These are phyloP conservation scores for Garra rufa DNA, from an alignment of 2,113 vertebrate genomes.

Conservation along the genomic window DNA sequence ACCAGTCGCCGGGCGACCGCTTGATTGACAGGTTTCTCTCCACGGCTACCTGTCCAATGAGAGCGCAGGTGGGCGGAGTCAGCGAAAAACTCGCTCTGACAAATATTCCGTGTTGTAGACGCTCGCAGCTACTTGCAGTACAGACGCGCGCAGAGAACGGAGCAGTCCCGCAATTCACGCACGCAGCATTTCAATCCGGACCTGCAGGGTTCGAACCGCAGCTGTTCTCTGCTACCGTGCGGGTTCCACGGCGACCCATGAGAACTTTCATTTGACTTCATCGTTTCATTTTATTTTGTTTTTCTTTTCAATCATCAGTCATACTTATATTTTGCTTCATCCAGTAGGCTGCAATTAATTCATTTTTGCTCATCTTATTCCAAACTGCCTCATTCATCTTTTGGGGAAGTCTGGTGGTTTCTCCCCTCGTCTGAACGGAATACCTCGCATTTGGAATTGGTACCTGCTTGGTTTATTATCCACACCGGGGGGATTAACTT, in stretches of 20 bases:
- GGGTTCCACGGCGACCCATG: slow-evolving; percentile 64
- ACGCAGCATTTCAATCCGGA: slow-evolving; percentile 61
- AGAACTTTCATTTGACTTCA: slow-evolving; percentile 73
- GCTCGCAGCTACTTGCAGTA: slow-evolving; percentile 73
- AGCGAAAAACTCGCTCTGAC: slow-evolving; percentile 60
- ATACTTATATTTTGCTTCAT: slow-evolving; percentile 64
- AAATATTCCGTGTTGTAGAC: slow-evolving; percentile 69
- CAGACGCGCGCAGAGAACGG: slow-evolving; percentile 63
- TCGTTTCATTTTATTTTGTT: slow-evolving; percentile 62
- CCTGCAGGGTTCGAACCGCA: slow-evolving; percentile 59
- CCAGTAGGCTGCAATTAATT: slow-evolving; percentile 60
- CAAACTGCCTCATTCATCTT: slow-evolving; percentile 51
- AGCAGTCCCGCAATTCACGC: slow-evolving; percentile 52
- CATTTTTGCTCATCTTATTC: slow-evolving; percentile 41
- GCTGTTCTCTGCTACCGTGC: slow-evolving; percentile 46
- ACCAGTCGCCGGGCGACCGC: slow-evolving; percentile 57
- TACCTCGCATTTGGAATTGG: slow-evolving; percentile 67
- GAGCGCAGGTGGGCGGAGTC: slow-evolving; percentile 68
- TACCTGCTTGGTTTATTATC: slow-evolving; percentile 57
- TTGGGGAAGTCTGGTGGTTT: slow-evolving; percentile 19
- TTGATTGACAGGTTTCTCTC: slow-evolving; percentile 72
- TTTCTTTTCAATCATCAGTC: slow-evolving; percentile 50
- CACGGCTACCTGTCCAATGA: slow-evolving; percentile 70
- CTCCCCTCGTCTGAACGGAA: slow-evolving; percentile 56
- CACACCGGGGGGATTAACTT: slow-evolving; percentile 69